Conservation (phyloP, 92 coral and sea anemone genomes). For the Palythoa heliodiscus region DNA sequence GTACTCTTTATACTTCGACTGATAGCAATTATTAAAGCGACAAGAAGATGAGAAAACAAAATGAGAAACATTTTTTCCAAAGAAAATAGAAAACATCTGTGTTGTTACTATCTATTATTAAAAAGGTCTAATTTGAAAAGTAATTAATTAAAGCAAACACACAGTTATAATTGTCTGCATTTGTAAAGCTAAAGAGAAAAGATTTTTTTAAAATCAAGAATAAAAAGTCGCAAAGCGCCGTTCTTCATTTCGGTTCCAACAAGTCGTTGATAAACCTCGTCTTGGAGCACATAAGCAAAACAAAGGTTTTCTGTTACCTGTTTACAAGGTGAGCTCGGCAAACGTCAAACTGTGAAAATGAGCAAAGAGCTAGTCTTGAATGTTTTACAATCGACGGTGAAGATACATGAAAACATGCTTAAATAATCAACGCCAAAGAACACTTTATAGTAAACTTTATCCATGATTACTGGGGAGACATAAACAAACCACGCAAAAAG, state of each 20-base stretch:
- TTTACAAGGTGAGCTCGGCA: background rate
- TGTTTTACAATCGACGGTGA: background rate
- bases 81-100: background rate
- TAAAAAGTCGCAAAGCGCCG: too few species aligned
- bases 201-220: background rate
- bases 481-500: background rate
- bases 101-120: background rate
- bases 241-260: too few species aligned
- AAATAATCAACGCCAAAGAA: too few species aligned
- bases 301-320: too few species aligned
- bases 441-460: too few species aligned
- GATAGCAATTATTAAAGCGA: too few species aligned
- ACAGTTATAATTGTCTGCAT: background rate
- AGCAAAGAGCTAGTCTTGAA: background rate
- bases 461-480: background rate
- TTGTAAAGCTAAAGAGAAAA: background rate
- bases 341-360: background rate
- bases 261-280: too few species aligned
- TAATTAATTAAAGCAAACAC: background rate
- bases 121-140: background rate
- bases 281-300: too few species aligned
- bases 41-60: background rate
- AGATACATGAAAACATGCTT: background rate
- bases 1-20: too few species aligned
- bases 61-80: background rate